Conservation (phyloP, 2,113 vertebrate species). For the Oplegnathus fasciatus region DNA sequence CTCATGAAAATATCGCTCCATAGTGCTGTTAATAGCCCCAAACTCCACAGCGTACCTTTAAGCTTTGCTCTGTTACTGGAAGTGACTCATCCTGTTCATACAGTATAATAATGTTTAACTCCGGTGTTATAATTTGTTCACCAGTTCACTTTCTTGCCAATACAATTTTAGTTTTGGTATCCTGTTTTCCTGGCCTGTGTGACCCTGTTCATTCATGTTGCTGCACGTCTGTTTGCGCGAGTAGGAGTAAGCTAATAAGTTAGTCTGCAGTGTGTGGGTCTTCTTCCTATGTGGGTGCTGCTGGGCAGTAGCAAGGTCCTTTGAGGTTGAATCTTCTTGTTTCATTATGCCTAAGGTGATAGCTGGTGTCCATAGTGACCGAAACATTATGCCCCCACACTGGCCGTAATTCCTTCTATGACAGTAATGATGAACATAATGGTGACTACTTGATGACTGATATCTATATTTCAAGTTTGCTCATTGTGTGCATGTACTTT, state of each 20-base stretch:
- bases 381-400: slow-evolving; percentile 6
- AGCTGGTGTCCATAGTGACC: slow-evolving; percentile 17
- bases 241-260: slow-evolving; percentile 10
- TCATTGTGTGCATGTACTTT: background rate
- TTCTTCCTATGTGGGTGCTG: background rate
- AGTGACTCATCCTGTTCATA: slow-evolving; percentile 5
- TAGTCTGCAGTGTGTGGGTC: background rate
- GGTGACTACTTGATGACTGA: background rate
- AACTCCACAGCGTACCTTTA: background rate
- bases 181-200: background rate
- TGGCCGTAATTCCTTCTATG: background rate
- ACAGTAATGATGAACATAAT: slow-evolving; percentile 22
- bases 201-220: slow-evolving; percentile 3
- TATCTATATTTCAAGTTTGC: background rate
- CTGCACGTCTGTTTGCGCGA: slow-evolving; percentile 7
- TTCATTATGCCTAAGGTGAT: background rate
- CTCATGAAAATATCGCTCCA: background rate
- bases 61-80: background rate
- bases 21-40: background rate
- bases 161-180: background rate
- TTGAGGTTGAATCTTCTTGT: background rate
- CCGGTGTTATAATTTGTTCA: background rate
- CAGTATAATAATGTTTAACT: background rate
- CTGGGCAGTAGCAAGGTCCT: background rate
- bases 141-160: background rate